A percentile compares a stretch with the other conserved stretches of the same genome.
Conservation (phyloP, 1,140 invertebrate genomes). For the Heliothis virescens region DNA sequence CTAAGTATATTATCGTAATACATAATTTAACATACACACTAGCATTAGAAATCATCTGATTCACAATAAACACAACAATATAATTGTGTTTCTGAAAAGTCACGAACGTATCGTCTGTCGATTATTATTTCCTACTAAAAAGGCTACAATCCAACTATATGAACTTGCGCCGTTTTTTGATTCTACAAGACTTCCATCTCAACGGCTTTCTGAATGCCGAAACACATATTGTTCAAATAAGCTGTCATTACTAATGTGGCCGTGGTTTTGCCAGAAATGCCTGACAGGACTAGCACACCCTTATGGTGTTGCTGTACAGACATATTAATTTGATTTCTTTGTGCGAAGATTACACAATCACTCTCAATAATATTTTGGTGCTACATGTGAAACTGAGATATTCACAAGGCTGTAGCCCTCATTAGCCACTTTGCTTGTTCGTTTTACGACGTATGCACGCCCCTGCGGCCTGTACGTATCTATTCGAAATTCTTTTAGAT, state of each 20-base stretch:
- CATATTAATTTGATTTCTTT: too few relatives aligned
- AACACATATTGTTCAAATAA: too few relatives aligned
- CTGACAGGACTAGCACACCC: too few relatives aligned
- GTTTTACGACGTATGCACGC: neutral
- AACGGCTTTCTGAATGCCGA: neutral
- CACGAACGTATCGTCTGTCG: conserved; percentile 38
- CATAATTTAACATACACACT: conserved; percentile 69
- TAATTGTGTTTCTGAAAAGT: conserved; percentile 40
- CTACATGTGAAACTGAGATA: too few relatives aligned
- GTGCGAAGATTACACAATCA: too few relatives aligned
- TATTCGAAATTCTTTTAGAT: conserved; percentile 20
- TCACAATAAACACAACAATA: conserved; percentile 67
- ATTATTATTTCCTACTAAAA: conserved; percentile 33
- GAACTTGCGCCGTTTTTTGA: conserved; percentile 5
- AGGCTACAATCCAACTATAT: conserved; percentile 18
- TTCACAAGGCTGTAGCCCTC: neutral
- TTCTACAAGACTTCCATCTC: conserved; percentile 1
- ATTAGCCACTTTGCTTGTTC: neutral
- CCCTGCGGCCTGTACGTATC: neutral
- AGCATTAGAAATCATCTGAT: conserved; percentile 70
- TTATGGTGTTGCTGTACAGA: too few relatives aligned
- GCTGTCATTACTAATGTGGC: too few relatives aligned
- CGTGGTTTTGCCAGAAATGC: too few relatives aligned
- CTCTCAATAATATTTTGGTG: too few relatives aligned
- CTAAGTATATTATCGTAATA: conserved; percentile 73